Evolutionary conservation across 2,888 invertebrate genomes (phyloP).

Genomic region (Oxyteleia sp.): DNA sequence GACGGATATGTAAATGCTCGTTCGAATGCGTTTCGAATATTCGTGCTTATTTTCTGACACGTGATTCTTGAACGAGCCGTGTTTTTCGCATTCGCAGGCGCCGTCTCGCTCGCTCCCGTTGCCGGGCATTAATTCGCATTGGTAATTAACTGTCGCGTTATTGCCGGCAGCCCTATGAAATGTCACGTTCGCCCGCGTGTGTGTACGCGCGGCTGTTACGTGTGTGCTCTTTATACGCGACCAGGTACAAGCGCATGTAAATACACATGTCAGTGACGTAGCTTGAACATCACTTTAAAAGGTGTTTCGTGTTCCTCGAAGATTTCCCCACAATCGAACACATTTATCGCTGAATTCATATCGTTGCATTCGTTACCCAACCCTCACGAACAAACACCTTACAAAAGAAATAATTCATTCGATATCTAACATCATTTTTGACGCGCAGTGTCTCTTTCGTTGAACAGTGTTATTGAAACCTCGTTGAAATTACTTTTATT

Average conservation of each 20-base stretch:
- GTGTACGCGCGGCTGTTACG: slow-evolving; percentile 25
- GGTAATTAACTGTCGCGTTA: slow-evolving; percentile 84
- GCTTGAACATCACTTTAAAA: slow-evolving; percentile 65
- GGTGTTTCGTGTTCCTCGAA: slow-evolving; percentile 72
- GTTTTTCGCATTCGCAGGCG: slow-evolving; percentile 45
- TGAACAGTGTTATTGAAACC: too few species aligned
- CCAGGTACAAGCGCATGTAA: slow-evolving; percentile 67
- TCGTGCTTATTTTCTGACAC: slow-evolving; percentile 68
- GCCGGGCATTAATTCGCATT: slow-evolving; percentile 80
- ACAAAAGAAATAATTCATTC: not conserved
- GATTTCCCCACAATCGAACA: slow-evolving; percentile 48
- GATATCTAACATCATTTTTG: too few species aligned
- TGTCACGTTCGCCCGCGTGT: slow-evolving; percentile 69
- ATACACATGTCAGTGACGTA: slow-evolving; percentile 64
- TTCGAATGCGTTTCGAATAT: slow-evolving; percentile 60
- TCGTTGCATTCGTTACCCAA: slow-evolving; percentile 28
- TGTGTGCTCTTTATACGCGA: slow-evolving; percentile 54
- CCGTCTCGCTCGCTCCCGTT: slow-evolving; percentile 49
- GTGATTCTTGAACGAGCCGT: slow-evolving; percentile 48
- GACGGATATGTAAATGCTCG: slow-evolving; percentile 64
- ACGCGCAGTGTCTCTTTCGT: too few species aligned
- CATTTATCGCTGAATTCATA: slow-evolving; percentile 38
- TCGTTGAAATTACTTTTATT: too few species aligned
- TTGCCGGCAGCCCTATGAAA: slow-evolving; percentile 81
- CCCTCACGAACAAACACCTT: slow-evolving; percentile 6